phyloP scores from a whole-genome alignment of 2,888 invertebrate genomes.

The Drosophila histrio region DNA sequence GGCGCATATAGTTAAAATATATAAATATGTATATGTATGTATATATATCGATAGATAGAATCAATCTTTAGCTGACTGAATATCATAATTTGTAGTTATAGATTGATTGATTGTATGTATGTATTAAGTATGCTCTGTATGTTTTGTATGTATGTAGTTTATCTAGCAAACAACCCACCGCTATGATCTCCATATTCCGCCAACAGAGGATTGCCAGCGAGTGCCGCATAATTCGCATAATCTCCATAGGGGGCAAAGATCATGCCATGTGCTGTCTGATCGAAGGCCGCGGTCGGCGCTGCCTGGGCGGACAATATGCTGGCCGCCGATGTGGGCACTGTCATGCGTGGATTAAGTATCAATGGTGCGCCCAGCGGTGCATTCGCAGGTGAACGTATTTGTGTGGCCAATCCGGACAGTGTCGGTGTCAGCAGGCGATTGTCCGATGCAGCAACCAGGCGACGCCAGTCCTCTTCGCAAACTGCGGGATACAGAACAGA shows the following conservation, averaged over 20 bases:
- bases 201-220: slow-evolving; percentile 91
- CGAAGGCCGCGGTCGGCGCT: slow-evolving; percentile 87
- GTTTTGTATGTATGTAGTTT: slow-evolving; percentile 80
- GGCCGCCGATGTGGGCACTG: slow-evolving; percentile 90
- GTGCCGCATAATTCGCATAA: slow-evolving; percentile 95
- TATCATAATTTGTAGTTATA: slow-evolving; percentile 40
- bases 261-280: slow-evolving; percentile 88
- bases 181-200: slow-evolving; percentile 96
- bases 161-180: slow-evolving; percentile 97
- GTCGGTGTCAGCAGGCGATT: slow-evolving; percentile 88
- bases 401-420: slow-evolving; percentile 87
- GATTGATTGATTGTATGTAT: slow-evolving; percentile 36
- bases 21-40: slow-evolving; percentile 13
- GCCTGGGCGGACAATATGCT: slow-evolving; percentile 86
- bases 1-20: slow-evolving; percentile 53
- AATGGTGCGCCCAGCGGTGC: slow-evolving; percentile 95
- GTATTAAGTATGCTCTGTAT: slow-evolving; percentile 22
- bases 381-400: slow-evolving; percentile 88
- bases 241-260: slow-evolving; percentile 94
- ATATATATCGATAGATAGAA: slow-evolving; percentile 13
- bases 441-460: slow-evolving; percentile 92
- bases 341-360: slow-evolving; percentile 95
- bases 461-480: slow-evolving; percentile 94
- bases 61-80: slow-evolving; percentile 35
- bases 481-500: slow-evolving; percentile 85